Evolutionary conservation across 2,797 vertebrate species (phyloP), one percentile per base, ranked within the genome.

Genomic region (Tragopan temminckii): DNA sequence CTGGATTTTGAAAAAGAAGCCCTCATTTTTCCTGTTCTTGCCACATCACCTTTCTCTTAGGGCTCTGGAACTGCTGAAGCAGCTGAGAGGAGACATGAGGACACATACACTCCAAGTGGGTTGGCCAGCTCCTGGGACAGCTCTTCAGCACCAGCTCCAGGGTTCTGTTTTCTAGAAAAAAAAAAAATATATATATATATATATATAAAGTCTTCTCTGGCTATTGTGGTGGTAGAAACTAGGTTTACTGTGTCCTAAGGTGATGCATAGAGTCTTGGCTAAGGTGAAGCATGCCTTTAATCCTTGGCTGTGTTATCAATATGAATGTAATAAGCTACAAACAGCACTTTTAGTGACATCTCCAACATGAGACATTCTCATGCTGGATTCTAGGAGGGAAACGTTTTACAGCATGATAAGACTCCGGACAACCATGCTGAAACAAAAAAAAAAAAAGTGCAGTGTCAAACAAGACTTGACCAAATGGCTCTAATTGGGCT

Each of bases 41-140:
- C 24, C 40, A 71, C 36, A 23, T 25, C 43, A 40, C 20, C 24
- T 24, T 69, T 40, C 12, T 66, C 35, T 31, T 2, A 31, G 18
- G 64, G 13, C 33, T 69, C 33, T 84, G 70, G 50, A 35, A 50
- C 29, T 80, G n/a, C 55, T 67, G 31, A 29, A 21, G 48, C 35
- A 76, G 55, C 55, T 79, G 57, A 84, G 57, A 50, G 36, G 19
- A 90, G 16, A 18, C n/a, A 20, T 1, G 0, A 23, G 13, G 12
- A 21, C 2, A 9, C 8, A 18, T 4, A 3, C 0, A 0, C 24
- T 91, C 31, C 33, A 35, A 55, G 2, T 35, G 17, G 38, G 77
- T 10, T n/a, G 38, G 17, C 48, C 29, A 80, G 0, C 14, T 55
- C 69, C 36, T 59, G n/a, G 10, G 13, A 36, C 70, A 88, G 61